These are phyloP conservation scores for Colinus virginianus DNA, from an alignment of 2,113 vertebrate species.

Conservation along the genomic window DNA sequence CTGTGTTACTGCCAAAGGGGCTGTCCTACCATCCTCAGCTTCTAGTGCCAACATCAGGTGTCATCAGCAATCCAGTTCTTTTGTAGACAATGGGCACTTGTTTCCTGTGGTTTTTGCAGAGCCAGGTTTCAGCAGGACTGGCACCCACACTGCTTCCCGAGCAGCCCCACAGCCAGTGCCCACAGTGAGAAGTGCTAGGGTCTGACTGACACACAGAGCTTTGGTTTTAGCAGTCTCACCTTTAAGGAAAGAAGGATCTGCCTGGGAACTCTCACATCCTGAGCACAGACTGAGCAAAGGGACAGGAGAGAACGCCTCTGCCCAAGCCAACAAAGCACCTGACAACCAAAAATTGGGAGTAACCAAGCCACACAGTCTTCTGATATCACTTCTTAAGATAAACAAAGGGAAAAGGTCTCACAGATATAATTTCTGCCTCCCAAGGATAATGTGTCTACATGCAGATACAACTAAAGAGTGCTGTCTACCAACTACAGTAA, in stretches of 20 bases:
- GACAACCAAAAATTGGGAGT: background rate
- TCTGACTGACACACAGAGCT: background rate
- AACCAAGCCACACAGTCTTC: background rate
- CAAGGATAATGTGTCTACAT: background rate
- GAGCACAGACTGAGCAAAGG: background rate
- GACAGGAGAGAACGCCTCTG: background rate
- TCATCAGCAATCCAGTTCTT: background rate
- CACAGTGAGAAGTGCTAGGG: background rate
- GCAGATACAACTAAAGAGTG: background rate
- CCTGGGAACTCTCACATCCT: background rate
- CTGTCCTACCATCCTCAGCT: background rate
- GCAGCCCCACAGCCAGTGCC: background rate
- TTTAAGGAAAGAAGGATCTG: background rate
- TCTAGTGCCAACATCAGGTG: background rate
- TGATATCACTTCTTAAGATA: background rate
- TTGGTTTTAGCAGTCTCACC: background rate
- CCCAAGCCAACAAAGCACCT: background rate
- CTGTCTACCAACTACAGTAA: background rate
- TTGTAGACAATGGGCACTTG: background rate
- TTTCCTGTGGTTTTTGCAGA: background rate
- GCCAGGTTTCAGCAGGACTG: background rate
- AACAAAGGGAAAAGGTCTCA: background rate
- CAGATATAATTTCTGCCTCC: background rate
- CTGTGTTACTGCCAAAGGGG: background rate
- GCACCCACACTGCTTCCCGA: rapidly evolving